Percentiles rank a stretch among this genome's conserved stretches.
These are phyloP conservation scores for Spongilla lacustris DNA, from an alignment of 37 sponge, comb jelly and placozoan genomes.

Conservation along the genomic window DNA sequence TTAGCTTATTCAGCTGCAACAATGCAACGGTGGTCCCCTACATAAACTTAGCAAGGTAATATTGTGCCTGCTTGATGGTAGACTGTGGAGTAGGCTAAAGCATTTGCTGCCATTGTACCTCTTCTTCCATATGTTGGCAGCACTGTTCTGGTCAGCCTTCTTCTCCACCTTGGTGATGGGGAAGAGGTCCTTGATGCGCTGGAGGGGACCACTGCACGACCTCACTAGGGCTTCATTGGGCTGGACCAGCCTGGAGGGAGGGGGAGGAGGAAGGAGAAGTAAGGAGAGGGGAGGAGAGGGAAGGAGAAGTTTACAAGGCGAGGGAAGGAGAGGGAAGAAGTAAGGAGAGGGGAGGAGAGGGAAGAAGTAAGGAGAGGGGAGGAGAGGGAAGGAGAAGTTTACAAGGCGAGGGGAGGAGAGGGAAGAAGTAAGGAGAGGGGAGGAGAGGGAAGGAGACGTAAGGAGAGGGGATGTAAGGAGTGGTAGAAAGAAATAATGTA, in stretches of 20 bases:
- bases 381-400: constrained; percentile 49
- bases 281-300: not conserved
- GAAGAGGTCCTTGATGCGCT: constrained; percentile 53
- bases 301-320: not conserved
- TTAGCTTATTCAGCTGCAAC: too few relatives aligned
- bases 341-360: too few relatives aligned
- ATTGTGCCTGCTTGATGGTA: too few relatives aligned
- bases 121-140: constrained; percentile 73
- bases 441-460: not conserved
- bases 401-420: not conserved
- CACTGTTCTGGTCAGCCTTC: constrained; percentile 39
- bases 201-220: constrained; percentile 8
- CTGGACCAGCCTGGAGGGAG: not conserved
- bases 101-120: too few relatives aligned
- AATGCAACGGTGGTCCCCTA: too few relatives aligned
- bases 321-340: not conserved
- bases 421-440: not conserved
- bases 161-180: constrained; percentile 60
- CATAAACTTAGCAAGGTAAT: too few relatives aligned
- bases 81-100: too few relatives aligned
- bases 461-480: not conserved
- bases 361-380: not conserved
- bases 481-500: not conserved
- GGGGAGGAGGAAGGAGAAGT: not conserved
- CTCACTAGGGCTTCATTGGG: constrained; percentile 24